phyloP scores from a whole-genome alignment of 2,888 invertebrate genomes.

The Dromius quadrimaculatus region DNA sequence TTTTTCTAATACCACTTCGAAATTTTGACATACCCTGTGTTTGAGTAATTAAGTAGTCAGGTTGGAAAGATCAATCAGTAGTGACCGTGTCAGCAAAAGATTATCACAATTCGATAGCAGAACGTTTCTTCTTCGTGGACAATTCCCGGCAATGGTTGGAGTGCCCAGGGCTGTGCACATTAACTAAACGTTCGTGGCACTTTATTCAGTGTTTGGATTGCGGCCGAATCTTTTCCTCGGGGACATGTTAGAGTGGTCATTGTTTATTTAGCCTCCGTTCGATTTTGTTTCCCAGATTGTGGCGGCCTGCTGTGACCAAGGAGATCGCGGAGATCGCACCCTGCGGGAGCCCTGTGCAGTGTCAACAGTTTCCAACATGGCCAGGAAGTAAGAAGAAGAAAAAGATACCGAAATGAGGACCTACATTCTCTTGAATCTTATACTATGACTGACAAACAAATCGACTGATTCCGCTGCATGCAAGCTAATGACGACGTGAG shows the following conservation, averaged over 20 bases:
- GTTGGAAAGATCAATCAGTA: constrained; percentile 35
- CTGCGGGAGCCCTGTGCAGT: constrained; percentile 45
- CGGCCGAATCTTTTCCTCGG: constrained; percentile 59
- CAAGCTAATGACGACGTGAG: too few relatives aligned
- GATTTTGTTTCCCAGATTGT: constrained; percentile 52
- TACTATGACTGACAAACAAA: too few relatives aligned
- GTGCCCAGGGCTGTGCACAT: constrained; percentile 54
- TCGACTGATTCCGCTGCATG: too few relatives aligned
- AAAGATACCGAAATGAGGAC: too few relatives aligned
- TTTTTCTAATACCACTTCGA: too few relatives aligned
- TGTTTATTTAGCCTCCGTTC: constrained; percentile 59
- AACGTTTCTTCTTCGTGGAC: not conserved
- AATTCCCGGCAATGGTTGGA: not conserved
- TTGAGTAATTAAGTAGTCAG: constrained; percentile 36
- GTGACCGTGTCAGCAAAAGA: constrained; percentile 14
- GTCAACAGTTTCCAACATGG: constrained; percentile 37
- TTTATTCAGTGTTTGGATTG: constrained; percentile 57
- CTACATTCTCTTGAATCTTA: too few relatives aligned
- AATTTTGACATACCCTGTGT: too few relatives aligned
- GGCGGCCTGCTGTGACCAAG: constrained; percentile 42
- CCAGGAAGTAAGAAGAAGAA: too few relatives aligned
- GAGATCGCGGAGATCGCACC: constrained; percentile 44
- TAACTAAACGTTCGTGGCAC: constrained; percentile 49
- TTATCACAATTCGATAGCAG: constrained; percentile 29
- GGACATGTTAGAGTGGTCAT: constrained; percentile 61